These are phyloP conservation scores for Armadillidium nasatum DNA, from an alignment of 1,140 invertebrate genomes.

Conservation along the genomic window DNA sequence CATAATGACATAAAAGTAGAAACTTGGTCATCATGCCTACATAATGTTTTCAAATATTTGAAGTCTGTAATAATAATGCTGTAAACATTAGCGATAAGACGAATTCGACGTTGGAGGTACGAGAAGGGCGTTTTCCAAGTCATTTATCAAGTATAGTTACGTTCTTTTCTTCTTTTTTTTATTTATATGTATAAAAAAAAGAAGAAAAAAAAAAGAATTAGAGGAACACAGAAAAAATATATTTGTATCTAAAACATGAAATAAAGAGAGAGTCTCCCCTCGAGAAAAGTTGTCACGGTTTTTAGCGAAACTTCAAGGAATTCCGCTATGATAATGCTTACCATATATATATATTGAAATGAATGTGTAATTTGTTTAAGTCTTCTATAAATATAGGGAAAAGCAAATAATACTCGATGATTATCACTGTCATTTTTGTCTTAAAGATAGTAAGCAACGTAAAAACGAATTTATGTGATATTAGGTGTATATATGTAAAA, in stretches of 20 bases:
- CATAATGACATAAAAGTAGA: background rate
- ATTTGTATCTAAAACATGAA: background rate
- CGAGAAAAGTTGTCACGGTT: background rate
- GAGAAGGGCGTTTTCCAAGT: background rate
- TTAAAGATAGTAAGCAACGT: too few relatives aligned
- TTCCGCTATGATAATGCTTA: background rate
- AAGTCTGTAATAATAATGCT: background rate
- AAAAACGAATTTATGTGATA: too few relatives aligned
- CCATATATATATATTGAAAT: constrained; percentile 4
- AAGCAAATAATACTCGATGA: background rate
- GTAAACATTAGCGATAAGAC: background rate
- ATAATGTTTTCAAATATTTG: background rate
- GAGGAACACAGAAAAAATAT: too few relatives aligned
- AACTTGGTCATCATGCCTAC: background rate
- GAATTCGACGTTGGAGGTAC: background rate
- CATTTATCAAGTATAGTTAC: background rate
- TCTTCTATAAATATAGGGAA: background rate
- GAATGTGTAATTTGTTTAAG: background rate
- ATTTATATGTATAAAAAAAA: too few relatives aligned
- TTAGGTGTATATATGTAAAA: too few relatives aligned
- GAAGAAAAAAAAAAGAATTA: too few relatives aligned
- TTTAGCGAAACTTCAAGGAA: background rate
- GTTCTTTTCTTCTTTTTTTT: too few relatives aligned
- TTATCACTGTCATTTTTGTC: too few relatives aligned
- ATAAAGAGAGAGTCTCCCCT: background rate